These are phyloP conservation scores for Siniperca chuatsi DNA, from an alignment of 2,113 vertebrate genomes.

Conservation along the genomic window DNA sequence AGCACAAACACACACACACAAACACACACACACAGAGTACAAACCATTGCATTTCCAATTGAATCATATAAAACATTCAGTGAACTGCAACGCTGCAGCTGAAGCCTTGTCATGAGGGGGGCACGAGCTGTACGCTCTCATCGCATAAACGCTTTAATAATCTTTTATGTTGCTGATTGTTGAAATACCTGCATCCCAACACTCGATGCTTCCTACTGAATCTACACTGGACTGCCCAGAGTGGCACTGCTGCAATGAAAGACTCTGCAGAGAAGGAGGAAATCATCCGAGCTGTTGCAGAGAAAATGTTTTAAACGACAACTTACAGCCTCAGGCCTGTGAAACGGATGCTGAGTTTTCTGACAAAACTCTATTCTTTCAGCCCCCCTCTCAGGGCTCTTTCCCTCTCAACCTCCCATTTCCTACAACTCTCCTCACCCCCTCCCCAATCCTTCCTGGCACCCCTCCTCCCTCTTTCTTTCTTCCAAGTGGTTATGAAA, in stretches of 20 bases:
- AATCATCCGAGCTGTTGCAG: constrained; percentile 38
- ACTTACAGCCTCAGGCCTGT: constrained; percentile 59
- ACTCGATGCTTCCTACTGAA: background rate
- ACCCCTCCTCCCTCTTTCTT: background rate
- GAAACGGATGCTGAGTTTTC: constrained; percentile 64
- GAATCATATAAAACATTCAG: constrained; percentile 56
- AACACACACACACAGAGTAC: background rate
- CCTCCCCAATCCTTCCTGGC: constrained; percentile 17
- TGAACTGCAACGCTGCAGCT: constrained; percentile 39
- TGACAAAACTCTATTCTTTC: constrained; percentile 51
- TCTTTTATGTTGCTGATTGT: constrained; percentile 32
- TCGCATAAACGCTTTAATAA: constrained; percentile 30
- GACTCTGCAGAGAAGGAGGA: constrained; percentile 42
- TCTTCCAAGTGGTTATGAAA: constrained; percentile 60
- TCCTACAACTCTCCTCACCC: background rate
- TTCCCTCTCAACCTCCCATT: constrained; percentile 22
- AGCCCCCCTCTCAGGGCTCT: background rate
- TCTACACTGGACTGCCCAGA: constrained; percentile 17
- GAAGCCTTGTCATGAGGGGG: constrained; percentile 7
- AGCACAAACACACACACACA: background rate
- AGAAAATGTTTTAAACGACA: constrained; percentile 68
- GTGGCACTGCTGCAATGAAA: constrained; percentile 8
- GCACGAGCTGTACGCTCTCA: constrained; percentile 1
- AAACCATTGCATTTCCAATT: constrained; percentile 50
- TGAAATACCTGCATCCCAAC: constrained; percentile 18